phyloP scores from a whole-genome alignment of 2,113 vertebrate species.

The Heterotis niloticus region DNA sequence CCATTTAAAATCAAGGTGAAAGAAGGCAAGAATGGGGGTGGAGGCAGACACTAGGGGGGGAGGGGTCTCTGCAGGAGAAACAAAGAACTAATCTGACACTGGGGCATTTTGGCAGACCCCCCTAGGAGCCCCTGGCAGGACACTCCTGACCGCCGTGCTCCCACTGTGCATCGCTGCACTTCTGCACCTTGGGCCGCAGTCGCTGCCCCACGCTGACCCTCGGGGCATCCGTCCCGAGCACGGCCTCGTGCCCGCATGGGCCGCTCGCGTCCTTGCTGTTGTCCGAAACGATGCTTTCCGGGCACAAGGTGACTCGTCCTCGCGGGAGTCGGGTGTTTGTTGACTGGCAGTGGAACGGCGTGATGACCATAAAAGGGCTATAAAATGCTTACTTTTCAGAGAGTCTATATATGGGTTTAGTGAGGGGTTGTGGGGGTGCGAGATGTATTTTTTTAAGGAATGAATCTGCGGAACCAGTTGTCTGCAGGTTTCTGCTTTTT shows the following conservation, averaged over 20 bases:
- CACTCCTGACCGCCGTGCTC: neutral
- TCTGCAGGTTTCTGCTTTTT: too few species aligned
- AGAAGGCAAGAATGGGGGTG: conserved; percentile 41
- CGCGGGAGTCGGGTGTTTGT: too few species aligned
- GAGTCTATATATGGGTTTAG: neutral
- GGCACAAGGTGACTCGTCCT: too few species aligned
- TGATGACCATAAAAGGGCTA: neutral
- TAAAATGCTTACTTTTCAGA: neutral
- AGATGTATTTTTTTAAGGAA: too few species aligned
- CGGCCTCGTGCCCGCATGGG: too few species aligned
- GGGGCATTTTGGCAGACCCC: conserved; percentile 35
- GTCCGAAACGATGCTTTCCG: neutral
- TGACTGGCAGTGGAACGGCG: too few species aligned
- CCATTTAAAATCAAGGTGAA: conserved; percentile 51
- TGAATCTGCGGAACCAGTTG: too few species aligned
- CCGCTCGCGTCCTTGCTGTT: neutral
- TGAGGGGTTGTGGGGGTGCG: too few species aligned
- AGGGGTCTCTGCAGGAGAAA: conserved; percentile 60
- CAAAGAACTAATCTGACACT: conserved; percentile 60
- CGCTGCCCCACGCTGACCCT: too few species aligned
- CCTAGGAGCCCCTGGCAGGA: conserved; percentile 29
- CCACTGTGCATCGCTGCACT: neutral
- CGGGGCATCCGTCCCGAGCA: too few species aligned
- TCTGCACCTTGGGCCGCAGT: neutral
- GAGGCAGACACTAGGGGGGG: conserved; percentile 58